Base-by-base conservation (phyloP, 2,888 invertebrate species). In the Hololepta plana region DNA sequence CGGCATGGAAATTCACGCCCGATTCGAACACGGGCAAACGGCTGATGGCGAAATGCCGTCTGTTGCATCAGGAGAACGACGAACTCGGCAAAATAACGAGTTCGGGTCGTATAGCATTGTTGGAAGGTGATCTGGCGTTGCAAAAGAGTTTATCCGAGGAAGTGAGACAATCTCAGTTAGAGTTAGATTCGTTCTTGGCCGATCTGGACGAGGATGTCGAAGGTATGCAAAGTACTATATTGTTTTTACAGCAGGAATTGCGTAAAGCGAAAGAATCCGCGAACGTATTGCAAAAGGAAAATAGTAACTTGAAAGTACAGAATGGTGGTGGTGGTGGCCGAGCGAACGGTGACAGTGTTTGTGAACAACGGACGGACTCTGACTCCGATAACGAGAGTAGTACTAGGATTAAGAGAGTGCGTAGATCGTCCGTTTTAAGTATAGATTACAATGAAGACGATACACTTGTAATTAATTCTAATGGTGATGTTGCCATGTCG, bases 1-100 rank as follows among this genome's bases (percentile, higher is more conserved):
- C 87, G 29, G 95, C 96, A 3, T 96, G 95, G 93, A 96, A 96
- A 58, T 96, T 96, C 56, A 95, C 95, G 8, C 91, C 95, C n/a
- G 96, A 96, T 57, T 93, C 91, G 35, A 91, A 91, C 60, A 93
- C 93, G 23, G 96, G 96, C 36, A 96, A 95, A 57, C 73, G 93
- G 38, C 61, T 96, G 38, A 95, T 96, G 95, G 91, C 93, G 6
- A 91, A 93, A 53, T 96, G 95, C 51, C 71, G 93, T 34, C 60
- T 90, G 38, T 58, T 96, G 23, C 84, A 93, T 49, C 90, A 93
- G 55, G 95, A 96, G 55, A 96, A 96, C 55, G 95, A 95, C 54
- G 95, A 96, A 47, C 64, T 96, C 11, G 95, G 95, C 7, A 82
- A 88, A 47, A 81, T 88, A 68, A 90, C 93, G 22, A 84, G 90